Conservation (phyloP, 2,797 vertebrate genomes). For the Pyrocephalus nanus region DNA sequence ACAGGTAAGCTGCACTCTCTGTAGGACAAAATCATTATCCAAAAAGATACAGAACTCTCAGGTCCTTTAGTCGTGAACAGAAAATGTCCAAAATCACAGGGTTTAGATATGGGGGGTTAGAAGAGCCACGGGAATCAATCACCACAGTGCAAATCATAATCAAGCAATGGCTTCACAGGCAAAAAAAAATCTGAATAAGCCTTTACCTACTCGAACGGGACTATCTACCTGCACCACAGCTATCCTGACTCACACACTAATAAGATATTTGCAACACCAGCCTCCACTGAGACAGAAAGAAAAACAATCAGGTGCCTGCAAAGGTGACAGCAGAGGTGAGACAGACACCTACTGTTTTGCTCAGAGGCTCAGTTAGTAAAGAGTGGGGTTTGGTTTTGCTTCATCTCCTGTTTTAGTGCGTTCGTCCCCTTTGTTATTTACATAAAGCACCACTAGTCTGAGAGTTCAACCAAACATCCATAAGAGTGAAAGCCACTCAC, state of each 20-base stretch:
- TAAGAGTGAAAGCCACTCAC: neutral
- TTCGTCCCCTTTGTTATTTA: neutral
- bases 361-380: neutral
- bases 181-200: neutral
- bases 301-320: neutral
- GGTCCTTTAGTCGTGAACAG: neutral
- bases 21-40: neutral
- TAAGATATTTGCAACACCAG: neutral
- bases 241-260: neutral
- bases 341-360: neutral
- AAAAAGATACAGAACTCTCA: neutral
- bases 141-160: neutral
- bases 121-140: neutral
- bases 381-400: slow-evolving; percentile 3
- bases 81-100: neutral
- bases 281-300: neutral
- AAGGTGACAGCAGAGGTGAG: neutral
- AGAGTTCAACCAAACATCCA: neutral
- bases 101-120: neutral
- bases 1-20: neutral
- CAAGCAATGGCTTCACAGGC: neutral
- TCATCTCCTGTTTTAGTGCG: slow-evolving; percentile 8
- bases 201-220: neutral
- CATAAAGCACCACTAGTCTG: neutral
- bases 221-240: neutral